Evolutionary conservation across 53 echinoderm and acorn worm species (phyloP).

Genomic region (Luidia sarsii): DNA sequence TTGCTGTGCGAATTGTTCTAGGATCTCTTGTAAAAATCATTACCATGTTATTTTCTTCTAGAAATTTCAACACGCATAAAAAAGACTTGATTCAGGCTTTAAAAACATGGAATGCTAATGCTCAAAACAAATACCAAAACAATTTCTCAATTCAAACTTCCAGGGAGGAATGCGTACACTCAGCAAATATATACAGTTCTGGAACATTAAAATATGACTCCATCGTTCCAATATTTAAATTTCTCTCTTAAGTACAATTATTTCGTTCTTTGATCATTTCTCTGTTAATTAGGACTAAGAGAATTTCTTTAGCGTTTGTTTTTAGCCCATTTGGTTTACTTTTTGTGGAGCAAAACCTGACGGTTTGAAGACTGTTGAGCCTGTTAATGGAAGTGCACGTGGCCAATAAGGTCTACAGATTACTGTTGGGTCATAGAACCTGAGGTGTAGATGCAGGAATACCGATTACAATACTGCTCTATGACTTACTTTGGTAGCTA

Average conservation of each 20-base stretch:
- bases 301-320: not conserved
- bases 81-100: not conserved
- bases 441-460: conserved; percentile 2
- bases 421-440: conserved; percentile 41
- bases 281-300: not conserved
- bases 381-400: not conserved
- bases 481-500: not conserved
- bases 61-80: not conserved
- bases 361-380: not conserved
- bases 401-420: not conserved
- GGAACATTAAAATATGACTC: not conserved
- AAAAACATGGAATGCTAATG: not conserved
- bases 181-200: conserved; percentile 45
- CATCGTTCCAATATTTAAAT: not conserved
- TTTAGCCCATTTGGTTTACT: not conserved
- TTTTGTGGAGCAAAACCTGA: not conserved
- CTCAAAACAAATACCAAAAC: not conserved
- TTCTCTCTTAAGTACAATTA: not conserved
- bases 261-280: not conserved
- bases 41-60: not conserved
- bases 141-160: not conserved
- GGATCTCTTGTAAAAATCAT: not conserved
- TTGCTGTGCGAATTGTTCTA: conserved; percentile 12
- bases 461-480: not conserved
- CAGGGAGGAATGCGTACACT: not conserved